Base-by-base conservation (phyloP, 1,140 invertebrate genomes). In the Neocloeon triangulifer region DNA sequence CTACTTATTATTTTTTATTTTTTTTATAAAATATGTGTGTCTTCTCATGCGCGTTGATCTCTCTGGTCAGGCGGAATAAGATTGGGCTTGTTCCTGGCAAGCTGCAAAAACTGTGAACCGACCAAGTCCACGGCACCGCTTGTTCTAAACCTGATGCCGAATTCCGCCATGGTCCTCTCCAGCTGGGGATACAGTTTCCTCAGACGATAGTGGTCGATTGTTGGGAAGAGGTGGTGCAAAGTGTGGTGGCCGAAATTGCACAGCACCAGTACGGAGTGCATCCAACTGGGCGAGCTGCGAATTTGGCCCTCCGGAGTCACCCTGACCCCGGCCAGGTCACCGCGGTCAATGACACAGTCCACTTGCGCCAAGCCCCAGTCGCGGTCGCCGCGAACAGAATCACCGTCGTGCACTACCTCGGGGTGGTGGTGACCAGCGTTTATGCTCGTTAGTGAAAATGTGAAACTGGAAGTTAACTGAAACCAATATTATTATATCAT, bases 341-440 rank as follows among this genome's bases (percentile, higher is more conserved):
- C n/a, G n/a, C n/a, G n/a, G 41, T 78, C 77, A 37, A 70, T 61
- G 0, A 75, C 66, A 0, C 78, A 64, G 49, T 81, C 73, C 28
- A 84, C 39, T 53, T 81, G 71, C 40, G 69, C 59, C 14, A 81
- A 49, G 4, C 76, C 78, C 77, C 78, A 85, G 44, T 85, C 78
- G 5, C 62, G 48, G 38, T 66, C 60, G 23, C 59, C 44, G 3
- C 31, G 18, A 4, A 42, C 17, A n/a, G 45, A 35, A 32, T 51
- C 49, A 7, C 46, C 45, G 16, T 45, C 46, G 32, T 49, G 47
- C 20, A 44, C 48, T 16, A n/a, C n/a, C 19, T 77, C 62, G 0
- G 77, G 76, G 53, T 80, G 74, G 51, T 84, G 78, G 60, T 85
- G 79, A 20, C 67, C 75, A 4, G 73, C 79, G 47, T 69, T 77